Base-by-base conservation (phyloP, 2,888 invertebrate species). In the Drosophila neutralis region DNA sequence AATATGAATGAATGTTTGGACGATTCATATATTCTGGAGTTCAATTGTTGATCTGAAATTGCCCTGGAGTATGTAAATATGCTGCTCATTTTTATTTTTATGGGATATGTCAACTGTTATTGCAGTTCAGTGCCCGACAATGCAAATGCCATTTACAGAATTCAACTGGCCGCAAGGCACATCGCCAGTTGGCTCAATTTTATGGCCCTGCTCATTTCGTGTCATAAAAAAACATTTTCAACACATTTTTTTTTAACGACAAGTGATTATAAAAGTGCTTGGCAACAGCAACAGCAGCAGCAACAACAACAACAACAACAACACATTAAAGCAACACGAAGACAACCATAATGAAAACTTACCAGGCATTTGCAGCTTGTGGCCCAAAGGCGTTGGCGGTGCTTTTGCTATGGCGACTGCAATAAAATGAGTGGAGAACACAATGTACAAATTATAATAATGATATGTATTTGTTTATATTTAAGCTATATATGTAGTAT, bases 361-460 rank as follows among this genome's bases (percentile, higher is more conserved):
- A 81, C 83, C 84, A 75, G 76, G 56, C 80, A 78, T 84, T 83
- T 84, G 84, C 86, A 84, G 83, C 83, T 86, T 78, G 76, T 82
- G 76, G 84, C 84, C 86, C 80, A 84, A 82, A 83, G 87, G 85
- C 85, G 87, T 85, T 85, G 85, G 84, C 84, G 85, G 82, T 78
- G 71, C 21, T 56, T 29, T 35, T 64, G 62, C 65, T 40, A 40
- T 69, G 71, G 68, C 71, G 71, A 73, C 85, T 84, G 87, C 80
- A 69, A 86, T 83, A 87, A 86, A 76, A 52, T 59, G 63, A 63
- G 70, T 63, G 58, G 65, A 67, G 62, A 72, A 66, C 67, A 80
- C 75, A 86, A 80, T 81, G 81, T 75, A 82, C 81, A 80, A 84
- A 85, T 87, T 85, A 85, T 80, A 78, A 87, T 85, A 87, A 83